These are phyloP conservation scores for Balearica regulorum DNA, from an alignment of 2,797 vertebrate genomes.

Conservation along the genomic window DNA sequence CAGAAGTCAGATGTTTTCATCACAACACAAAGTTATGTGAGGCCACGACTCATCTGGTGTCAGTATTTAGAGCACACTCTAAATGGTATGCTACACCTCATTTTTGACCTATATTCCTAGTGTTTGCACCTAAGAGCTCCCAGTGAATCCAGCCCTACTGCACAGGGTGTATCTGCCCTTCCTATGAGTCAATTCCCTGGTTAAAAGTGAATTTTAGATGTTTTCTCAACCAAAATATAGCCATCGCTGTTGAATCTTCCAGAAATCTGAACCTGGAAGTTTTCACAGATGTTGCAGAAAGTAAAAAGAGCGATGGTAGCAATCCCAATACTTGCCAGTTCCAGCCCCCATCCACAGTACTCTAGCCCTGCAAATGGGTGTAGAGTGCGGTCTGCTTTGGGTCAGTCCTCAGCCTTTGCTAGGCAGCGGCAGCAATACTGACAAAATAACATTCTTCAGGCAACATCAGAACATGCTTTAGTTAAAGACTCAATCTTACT, in stretches of 20 bases:
- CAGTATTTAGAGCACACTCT: background rate
- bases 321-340: background rate
- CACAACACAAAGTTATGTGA: background rate
- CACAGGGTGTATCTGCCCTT: background rate
- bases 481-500: background rate
- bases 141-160: background rate
- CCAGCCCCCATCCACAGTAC: background rate
- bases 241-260: background rate
- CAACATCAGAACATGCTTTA: background rate
- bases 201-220: background rate
- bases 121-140: background rate
- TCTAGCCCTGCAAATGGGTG: background rate
- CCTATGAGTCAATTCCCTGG: background rate
- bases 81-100: background rate
- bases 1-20: background rate
- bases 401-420: background rate
- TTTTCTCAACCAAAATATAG: background rate
- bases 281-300: background rate
- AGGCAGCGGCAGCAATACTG: background rate
- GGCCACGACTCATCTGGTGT: background rate
- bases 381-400: background rate
- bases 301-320: background rate
- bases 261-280: background rate
- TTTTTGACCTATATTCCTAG: background rate
- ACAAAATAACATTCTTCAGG: background rate